These are phyloP conservation scores for Brachionus angularis DNA, from an alignment of 1,140 invertebrate species.

Conservation along the genomic window DNA sequence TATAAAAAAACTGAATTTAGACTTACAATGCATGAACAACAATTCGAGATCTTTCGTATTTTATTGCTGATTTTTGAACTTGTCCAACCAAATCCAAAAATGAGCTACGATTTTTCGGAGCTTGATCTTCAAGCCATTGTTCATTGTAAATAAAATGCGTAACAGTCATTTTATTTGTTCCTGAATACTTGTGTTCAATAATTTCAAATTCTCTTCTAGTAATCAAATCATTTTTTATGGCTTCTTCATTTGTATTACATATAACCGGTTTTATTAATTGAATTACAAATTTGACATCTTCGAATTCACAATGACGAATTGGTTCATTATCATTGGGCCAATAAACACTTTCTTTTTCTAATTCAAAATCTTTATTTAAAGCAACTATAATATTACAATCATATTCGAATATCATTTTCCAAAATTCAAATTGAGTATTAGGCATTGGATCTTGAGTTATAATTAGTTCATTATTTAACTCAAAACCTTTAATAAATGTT, in stretches of 20 bases:
- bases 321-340: conserved; percentile 21
- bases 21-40: conserved; percentile 90
- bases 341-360: conserved; percentile 51
- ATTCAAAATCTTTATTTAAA: conserved; percentile 54
- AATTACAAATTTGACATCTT: conserved; percentile 35
- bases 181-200: conserved; percentile 36
- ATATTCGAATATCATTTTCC: conserved; percentile 34
- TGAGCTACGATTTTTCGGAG: neutral
- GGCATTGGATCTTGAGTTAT: conserved; percentile 43
- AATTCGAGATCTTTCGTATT: conserved; percentile 78
- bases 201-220: conserved; percentile 16
- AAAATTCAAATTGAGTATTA: conserved; percentile 35
- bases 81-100: conserved; percentile 91
- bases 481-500: conserved; percentile 22
- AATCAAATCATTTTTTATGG: neutral
- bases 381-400: conserved; percentile 23
- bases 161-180: neutral
- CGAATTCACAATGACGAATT: conserved; percentile 10
- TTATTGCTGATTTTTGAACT: conserved; percentile 98
- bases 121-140: conserved; percentile 4
- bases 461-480: neutral
- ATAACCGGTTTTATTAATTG: neutral
- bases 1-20: neutral
- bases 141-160: conserved; percentile 23
- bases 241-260: neutral